Percentiles rank a stretch among this genome's conserved stretches.
Conservation (phyloP, 2,797 vertebrate species). For the Petrocephalus schoutedeni region DNA sequence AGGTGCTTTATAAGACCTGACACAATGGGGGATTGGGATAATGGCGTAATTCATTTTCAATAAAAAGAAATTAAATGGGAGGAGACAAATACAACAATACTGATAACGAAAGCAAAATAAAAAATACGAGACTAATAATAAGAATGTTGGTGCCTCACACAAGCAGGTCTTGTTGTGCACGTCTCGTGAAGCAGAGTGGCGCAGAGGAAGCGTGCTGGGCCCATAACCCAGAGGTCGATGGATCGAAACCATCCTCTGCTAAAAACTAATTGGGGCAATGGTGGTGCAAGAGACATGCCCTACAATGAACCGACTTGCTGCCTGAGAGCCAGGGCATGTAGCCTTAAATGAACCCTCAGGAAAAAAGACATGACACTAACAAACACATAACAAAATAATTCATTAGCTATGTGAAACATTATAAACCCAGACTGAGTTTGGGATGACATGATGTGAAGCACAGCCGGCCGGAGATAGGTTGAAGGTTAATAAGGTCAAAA, state of each 20-base stretch:
- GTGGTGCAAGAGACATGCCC: not conserved
- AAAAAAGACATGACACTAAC: not conserved
- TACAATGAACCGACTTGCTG: not conserved
- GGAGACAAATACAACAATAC: not conserved
- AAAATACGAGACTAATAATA: not conserved
- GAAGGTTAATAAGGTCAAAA: not conserved
- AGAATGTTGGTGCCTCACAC: no score
- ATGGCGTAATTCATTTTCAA: no score
- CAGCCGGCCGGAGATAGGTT: not conserved
- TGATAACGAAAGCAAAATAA: not conserved
- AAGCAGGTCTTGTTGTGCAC: not conserved
- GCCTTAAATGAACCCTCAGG: no score
- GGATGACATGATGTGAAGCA: not conserved
- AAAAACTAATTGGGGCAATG: not conserved
- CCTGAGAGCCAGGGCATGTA: not conserved
- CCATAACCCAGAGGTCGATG: constrained; percentile 74
- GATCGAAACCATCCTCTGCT: constrained; percentile 74
- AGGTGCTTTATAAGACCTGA: no score
- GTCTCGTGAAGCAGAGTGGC: constrained; percentile 58
- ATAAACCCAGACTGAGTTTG: not conserved
- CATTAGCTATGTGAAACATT: not conserved
- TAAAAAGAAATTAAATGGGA: no score
- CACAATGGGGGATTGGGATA: no score
- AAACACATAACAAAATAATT: not conserved
- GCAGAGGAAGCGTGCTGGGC: constrained; percentile 72